Percentiles rank a stretch among this genome's conserved stretches.
These are phyloP conservation scores for Rhabdomys pumilio DNA, from an alignment of 2,797 vertebrate species.

Conservation along the genomic window DNA sequence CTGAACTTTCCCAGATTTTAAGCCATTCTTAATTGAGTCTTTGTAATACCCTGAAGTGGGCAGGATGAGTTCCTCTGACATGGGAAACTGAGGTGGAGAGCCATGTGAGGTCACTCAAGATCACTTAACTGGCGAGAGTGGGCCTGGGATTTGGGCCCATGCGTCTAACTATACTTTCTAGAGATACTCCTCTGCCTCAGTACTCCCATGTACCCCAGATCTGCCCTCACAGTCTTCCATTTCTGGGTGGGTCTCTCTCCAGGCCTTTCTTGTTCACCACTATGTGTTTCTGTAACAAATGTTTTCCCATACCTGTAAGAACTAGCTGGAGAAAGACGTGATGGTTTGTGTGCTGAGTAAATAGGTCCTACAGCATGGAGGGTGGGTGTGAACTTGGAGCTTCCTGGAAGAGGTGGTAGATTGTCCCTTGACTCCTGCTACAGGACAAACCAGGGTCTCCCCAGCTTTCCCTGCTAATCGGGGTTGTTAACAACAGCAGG, in stretches of 20 bases:
- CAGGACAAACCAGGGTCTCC: fast-evolving
- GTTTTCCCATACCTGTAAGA: neutral
- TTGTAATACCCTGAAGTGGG: neutral
- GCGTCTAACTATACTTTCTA: neutral
- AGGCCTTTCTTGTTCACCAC: neutral
- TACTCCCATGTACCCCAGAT: neutral
- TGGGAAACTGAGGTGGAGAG: conserved; percentile 12
- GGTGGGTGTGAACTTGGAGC: neutral
- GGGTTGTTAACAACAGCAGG: neutral
- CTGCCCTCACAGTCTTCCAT: neutral
- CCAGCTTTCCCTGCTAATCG: neutral
- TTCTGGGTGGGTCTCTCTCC: neutral
- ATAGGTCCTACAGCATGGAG: neutral
- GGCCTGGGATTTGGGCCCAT: neutral
- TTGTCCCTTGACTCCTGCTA: no score
- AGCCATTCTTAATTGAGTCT: neutral
- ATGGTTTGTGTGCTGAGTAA: neutral
- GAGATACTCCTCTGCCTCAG: neutral
- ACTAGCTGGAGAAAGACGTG: neutral
- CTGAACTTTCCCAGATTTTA: neutral
- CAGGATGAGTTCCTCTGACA: neutral
- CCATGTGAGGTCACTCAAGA: neutral
- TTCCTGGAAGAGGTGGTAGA: neutral
- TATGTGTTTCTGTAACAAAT: neutral
- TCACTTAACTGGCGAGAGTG: neutral